Percentiles rank a stretch among this genome's conserved stretches.
Conservation (phyloP, 2,113 vertebrate genomes). For the Hydrolagus affinis region DNA sequence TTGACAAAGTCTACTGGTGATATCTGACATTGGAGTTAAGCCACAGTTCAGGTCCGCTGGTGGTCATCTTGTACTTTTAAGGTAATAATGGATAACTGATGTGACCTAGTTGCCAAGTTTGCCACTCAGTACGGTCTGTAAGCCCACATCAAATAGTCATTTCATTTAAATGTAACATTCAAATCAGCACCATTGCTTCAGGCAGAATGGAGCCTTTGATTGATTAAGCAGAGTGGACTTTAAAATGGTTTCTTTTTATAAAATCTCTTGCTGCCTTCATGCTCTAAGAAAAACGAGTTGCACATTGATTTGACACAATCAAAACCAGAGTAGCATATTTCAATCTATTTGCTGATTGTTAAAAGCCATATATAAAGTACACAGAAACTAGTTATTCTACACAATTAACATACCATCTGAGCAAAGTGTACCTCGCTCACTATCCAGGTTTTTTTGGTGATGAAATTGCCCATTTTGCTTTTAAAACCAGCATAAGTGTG, state of each 20-base stretch:
- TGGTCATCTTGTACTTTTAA: not conserved
- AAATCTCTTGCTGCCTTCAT: not conserved
- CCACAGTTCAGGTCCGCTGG: not conserved
- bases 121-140: not conserved
- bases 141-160: not conserved
- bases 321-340: not conserved
- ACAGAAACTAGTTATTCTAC: conserved; percentile 4
- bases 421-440: not conserved
- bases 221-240: too few species aligned
- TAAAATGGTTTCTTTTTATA: conserved; percentile 2
- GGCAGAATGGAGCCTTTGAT: not conserved
- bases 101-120: not conserved
- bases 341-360: not conserved
- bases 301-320: not conserved
- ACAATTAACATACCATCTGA: conserved; percentile 11
- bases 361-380: not conserved
- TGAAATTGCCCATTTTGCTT: not conserved
- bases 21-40: not conserved
- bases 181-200: not conserved
- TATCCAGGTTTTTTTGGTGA: not conserved
- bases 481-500: not conserved
- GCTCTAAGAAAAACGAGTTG: conserved; percentile 12
- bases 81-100: not conserved
- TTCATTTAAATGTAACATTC: not conserved
- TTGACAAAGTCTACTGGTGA: not conserved